Evolutionary conservation across 1,140 invertebrate genomes (phyloP), one percentile per base, ranked within the genome.

Genomic region (Laupala kohalensis): DNA sequence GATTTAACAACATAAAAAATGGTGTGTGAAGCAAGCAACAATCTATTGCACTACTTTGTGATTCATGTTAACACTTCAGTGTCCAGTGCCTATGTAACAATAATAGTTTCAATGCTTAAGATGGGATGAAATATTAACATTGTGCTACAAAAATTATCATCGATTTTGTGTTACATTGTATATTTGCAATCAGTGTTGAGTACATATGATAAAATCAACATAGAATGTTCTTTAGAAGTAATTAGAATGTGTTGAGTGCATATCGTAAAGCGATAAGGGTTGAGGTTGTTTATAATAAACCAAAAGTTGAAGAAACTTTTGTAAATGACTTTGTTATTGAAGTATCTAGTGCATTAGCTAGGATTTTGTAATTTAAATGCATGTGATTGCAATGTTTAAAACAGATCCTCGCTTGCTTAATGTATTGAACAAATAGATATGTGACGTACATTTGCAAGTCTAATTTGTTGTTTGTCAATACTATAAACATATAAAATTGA

Each of bases 41-140:
- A 25, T 24, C 19, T 70, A 25, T 23, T 70, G 63, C 67, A 68
- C 67, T 67, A 68, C n/a, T 68, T 68, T 37, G 9, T 19, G 27
- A 29, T 23, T 68, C 29, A 23, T 29, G 27, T 27, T 29, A 68
- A 68, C 67, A 68, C 67, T 68, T 68, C 27, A 27, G 28, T 68
- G 67, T 68, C 67, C 67, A 68, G 67, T 68, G 67, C 67, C 67
- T 68, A 68, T 68, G 67, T 68, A 68, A 68, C 9, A 68, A n/a
- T 68, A 27, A 68, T 68, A 65, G 64, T 65, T 65, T 65, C 25
- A 24, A 65, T 9, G n/a, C n/a, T 25, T 24, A 23, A 24, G 64
- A 23, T 9, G 9, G 13, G 64, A 65, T 65, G 29, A 19, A 30
- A 29, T 29, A 68, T 29, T 68, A 30, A 29, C 67, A 68, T 29